Evolutionary conservation across 2,888 invertebrate species (phyloP), one percentile per base, ranked within the genome.

Genomic region (Sinodicranocentrus sp.): DNA sequence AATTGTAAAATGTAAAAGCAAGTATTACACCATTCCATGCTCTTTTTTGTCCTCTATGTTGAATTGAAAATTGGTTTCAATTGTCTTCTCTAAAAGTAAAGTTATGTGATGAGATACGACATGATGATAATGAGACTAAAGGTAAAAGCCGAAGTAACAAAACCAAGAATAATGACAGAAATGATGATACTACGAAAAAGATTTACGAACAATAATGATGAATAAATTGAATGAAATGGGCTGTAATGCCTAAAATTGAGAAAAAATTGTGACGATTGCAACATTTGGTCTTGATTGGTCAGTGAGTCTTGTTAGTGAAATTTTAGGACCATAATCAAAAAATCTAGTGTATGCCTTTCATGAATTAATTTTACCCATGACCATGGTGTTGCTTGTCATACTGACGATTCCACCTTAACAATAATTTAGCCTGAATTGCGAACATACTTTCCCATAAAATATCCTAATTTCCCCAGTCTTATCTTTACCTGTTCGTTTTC

Each of bases 201-300:
- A 75, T 75, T 52, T 65, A 48, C 23, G n/a, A n/a, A 72, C 2
- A 0, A 75, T 23, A 28, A 44, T 52, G 65, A 76, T 39, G 54
- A 23, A 25, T 43, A 76, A 76, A 76, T 76, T 65, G 52, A 76
- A 43, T 67, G 25, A 65, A 65, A 75, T 76, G 54, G 39, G 10
- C 48, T 54, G 65, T 67, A 54, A 75, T 65, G 33, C 8, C 39
- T 17, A 76, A 76, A 76, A 63, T 43, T 23, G 25, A 15, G 0
- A 61, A 75, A n/a, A 67, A 65, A 26, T 52, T 65, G 52, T 57
- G 67, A 39, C 52, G 54, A 54, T 39, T 43, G 39, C 43, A 25
- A 23, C n/a, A 54, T 13, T 33, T 67, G 67, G 19, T 67, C 25
- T 65, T 39, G 19, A 19, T 52, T 54, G 33, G 61, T 26, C 17